Percentiles rank a stretch among this genome's conserved stretches.
These are phyloP conservation scores for Pachyrhynchus sulphureomaculatus DNA, from an alignment of 1,140 invertebrate species.

Conservation along the genomic window DNA sequence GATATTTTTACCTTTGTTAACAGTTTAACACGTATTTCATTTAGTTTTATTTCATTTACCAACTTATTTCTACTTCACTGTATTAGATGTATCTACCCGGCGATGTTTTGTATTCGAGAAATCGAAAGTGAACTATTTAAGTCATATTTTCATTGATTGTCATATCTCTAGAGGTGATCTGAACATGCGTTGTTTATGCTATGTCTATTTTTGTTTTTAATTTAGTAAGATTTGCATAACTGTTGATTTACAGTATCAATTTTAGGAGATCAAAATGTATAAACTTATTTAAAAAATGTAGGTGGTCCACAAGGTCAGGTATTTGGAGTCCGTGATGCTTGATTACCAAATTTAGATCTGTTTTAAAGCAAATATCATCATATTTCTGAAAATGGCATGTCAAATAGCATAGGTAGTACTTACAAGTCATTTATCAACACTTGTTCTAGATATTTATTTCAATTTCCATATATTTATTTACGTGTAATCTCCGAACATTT, in stretches of 20 bases:
- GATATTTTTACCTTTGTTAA: no score
- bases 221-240: slow-evolving; percentile 25
- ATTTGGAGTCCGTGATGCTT: not conserved
- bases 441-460: no score
- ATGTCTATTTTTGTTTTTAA: slow-evolving; percentile 18
- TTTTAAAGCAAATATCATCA: no score
- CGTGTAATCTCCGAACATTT: no score
- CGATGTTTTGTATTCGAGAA: slow-evolving; percentile 30
- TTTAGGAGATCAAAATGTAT: no score
- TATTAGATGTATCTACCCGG: slow-evolving; percentile 17
- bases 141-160: slow-evolving; percentile 35
- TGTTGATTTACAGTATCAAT: slow-evolving; percentile 4
- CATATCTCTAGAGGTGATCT: slow-evolving; percentile 30
- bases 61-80: slow-evolving; percentile 11
- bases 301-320: not conserved
- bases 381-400: no score
- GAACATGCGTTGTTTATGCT: slow-evolving; percentile 29
- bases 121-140: slow-evolving; percentile 35
- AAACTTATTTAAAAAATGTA: slow-evolving; percentile 8
- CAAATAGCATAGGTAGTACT: no score
- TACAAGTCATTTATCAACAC: no score
- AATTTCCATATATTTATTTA: no score
- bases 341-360: slow-evolving; percentile 8
- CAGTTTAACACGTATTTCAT: no score
- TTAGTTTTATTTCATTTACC: not conserved